Conservation (phyloP, 2,888 invertebrate species). For the Hydropsyche betteni region DNA sequence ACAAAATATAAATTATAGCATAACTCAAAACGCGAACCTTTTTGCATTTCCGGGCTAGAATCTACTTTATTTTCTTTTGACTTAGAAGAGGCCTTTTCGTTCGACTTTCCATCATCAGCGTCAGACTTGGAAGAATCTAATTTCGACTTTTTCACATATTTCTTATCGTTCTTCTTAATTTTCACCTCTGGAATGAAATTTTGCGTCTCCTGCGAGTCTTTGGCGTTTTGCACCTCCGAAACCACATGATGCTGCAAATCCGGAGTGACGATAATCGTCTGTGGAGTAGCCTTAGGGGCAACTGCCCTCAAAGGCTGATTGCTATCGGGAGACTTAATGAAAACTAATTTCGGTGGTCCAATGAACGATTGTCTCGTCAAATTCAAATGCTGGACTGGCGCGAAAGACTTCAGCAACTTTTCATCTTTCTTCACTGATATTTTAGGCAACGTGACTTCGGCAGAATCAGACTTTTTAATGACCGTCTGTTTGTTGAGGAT, state of each 20-base stretch:
- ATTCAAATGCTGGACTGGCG: slow-evolving; percentile 56
- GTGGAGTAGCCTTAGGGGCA: slow-evolving; percentile 59
- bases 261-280: slow-evolving; percentile 63
- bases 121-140: slow-evolving; percentile 54
- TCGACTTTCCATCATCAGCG: slow-evolving; percentile 22
- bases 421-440: slow-evolving; percentile 65
- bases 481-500: slow-evolving; percentile 44
- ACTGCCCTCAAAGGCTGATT: slow-evolving; percentile 59
- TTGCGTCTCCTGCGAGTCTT: slow-evolving; percentile 36
- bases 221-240: slow-evolving; percentile 35
- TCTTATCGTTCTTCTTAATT: slow-evolving; percentile 56
- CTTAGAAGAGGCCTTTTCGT: slow-evolving; percentile 21
- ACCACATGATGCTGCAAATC: slow-evolving; percentile 50
- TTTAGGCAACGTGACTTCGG: slow-evolving; percentile 57
- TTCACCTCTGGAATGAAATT: slow-evolving; percentile 54
- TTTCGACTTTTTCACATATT: slow-evolving; percentile 63
- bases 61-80: slow-evolving; percentile 29
- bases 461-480: slow-evolving; percentile 59
- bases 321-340: slow-evolving; percentile 64
- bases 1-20: not conserved
- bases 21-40: slow-evolving; percentile 5
- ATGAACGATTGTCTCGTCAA: slow-evolving; percentile 63
- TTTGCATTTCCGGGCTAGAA: not conserved
- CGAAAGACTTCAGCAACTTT: slow-evolving; percentile 62
- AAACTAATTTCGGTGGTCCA: slow-evolving; percentile 65